Conservation (phyloP, 2,113 vertebrate genomes). For the Theropithecus gelada region DNA sequence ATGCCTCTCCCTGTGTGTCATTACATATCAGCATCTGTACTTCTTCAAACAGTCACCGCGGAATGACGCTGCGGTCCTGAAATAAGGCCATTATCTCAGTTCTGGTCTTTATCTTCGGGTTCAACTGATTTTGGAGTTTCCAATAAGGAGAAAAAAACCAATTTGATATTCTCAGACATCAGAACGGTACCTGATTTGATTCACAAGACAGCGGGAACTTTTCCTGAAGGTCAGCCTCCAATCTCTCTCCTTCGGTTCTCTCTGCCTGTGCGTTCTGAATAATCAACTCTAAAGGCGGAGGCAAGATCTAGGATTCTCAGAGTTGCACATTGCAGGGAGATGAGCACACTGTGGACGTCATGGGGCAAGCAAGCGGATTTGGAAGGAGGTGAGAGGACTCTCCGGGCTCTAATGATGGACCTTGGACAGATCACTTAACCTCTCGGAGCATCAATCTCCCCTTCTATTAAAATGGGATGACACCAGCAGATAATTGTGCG, state of each 20-base stretch:
- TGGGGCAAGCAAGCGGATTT: background rate
- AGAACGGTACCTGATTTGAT: background rate
- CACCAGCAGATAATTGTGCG: accelerated
- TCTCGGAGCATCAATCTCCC: background rate
- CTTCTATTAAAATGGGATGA: background rate
- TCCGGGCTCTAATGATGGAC: background rate
- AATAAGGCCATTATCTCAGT: background rate
- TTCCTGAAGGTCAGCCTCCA: slow-evolving; percentile 51
- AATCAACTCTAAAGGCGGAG: background rate
- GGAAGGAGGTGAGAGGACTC: background rate
- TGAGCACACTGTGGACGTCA: accelerated
- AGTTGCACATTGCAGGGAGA: background rate
- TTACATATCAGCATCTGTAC: background rate
- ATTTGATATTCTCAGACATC: background rate
- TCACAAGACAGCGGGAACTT: background rate
- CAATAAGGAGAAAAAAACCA: background rate
- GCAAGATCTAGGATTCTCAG: background rate
- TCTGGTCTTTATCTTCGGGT: background rate
- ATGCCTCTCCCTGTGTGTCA: background rate
- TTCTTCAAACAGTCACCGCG: background rate
- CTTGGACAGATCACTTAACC: background rate
- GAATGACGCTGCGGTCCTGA: background rate
- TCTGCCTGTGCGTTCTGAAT: slow-evolving; percentile 33
- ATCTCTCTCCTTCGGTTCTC: background rate
- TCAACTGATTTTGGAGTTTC: background rate